Conservation (phyloP, 1,140 invertebrate genomes). For the Gonatopus flavifemur region DNA sequence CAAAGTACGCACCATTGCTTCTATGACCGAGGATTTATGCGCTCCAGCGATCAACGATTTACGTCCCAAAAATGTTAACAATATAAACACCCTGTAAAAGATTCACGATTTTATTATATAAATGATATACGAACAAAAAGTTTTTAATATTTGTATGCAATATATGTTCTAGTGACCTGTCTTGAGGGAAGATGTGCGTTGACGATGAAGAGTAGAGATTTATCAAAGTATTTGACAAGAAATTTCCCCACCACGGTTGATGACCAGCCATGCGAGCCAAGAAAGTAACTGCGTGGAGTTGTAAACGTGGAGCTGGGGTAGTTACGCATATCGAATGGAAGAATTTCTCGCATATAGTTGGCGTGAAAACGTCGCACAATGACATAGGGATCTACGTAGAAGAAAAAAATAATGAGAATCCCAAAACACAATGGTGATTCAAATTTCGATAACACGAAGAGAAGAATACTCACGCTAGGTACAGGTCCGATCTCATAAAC, state of each 20-base stretch:
- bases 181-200: slow-evolving; percentile 78
- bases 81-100: slow-evolving; percentile 75
- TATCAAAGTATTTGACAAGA: slow-evolving; percentile 78
- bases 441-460: slow-evolving; percentile 38
- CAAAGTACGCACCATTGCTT: slow-evolving; percentile 64
- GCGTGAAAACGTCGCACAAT: slow-evolving; percentile 62
- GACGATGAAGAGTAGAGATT: slow-evolving; percentile 78
- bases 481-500: slow-evolving; percentile 62
- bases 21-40: slow-evolving; percentile 65
- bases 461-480: slow-evolving; percentile 45
- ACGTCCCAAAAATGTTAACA: slow-evolving; percentile 83
- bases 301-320: slow-evolving; percentile 63
- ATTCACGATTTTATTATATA: slow-evolving; percentile 3
- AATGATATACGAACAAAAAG: neutral
- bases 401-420: slow-evolving; percentile 9
- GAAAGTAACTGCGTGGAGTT: slow-evolving; percentile 74
- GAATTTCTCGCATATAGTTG: slow-evolving; percentile 66
- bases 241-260: slow-evolving; percentile 86
- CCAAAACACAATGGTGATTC: neutral
- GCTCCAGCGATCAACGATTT: slow-evolving; percentile 70
- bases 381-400: slow-evolving; percentile 51
- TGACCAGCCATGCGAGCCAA: slow-evolving; percentile 77
- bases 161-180: slow-evolving; percentile 69
- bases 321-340: slow-evolving; percentile 69
- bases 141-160: slow-evolving; percentile 10